A percentile compares a stretch with the other conserved stretches of the same genome.
phyloP scores from a whole-genome alignment of 1,140 invertebrate species.

The Drosophila lini region DNA sequence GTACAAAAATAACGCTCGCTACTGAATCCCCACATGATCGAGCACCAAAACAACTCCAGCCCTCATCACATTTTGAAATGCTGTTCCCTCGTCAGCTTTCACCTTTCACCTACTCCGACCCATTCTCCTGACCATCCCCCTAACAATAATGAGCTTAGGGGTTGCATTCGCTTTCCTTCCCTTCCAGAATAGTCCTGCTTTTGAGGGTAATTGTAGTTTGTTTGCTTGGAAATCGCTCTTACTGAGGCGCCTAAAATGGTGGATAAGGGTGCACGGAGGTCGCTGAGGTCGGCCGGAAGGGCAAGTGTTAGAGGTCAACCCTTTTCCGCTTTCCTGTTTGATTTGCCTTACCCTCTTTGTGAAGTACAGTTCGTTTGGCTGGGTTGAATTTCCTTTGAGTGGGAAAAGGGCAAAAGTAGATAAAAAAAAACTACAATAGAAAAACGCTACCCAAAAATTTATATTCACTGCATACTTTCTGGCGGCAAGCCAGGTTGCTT shows the following conservation, averaged over 20 bases:
- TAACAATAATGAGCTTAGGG: slow-evolving; percentile 41
- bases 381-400: background rate
- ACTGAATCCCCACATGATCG: background rate
- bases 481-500: background rate
- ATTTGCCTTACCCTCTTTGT: slow-evolving; percentile 1
- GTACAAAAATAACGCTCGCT: background rate
- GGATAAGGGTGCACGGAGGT: slow-evolving; percentile 31
- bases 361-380: slow-evolving; percentile 46
- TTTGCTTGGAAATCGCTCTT: slow-evolving; percentile 48
- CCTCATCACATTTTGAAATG: slow-evolving; percentile 3
- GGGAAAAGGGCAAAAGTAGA: background rate
- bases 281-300: slow-evolving; percentile 8
- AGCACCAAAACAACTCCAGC: background rate
- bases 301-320: slow-evolving; percentile 59
- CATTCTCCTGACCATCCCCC: slow-evolving; percentile 20
- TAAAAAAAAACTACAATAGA: background rate
- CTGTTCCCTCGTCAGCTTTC: background rate
- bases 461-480: background rate
- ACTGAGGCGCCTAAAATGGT: slow-evolving; percentile 59
- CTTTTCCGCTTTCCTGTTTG: slow-evolving; percentile 26
- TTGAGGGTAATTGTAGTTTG: slow-evolving; percentile 64
- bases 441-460: background rate
- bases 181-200: slow-evolving; percentile 37
- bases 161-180: slow-evolving; percentile 27
- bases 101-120: background rate